phyloP scores from a whole-genome alignment of 2,797 vertebrate genomes.

The Dendrocincla tyrannina region DNA sequence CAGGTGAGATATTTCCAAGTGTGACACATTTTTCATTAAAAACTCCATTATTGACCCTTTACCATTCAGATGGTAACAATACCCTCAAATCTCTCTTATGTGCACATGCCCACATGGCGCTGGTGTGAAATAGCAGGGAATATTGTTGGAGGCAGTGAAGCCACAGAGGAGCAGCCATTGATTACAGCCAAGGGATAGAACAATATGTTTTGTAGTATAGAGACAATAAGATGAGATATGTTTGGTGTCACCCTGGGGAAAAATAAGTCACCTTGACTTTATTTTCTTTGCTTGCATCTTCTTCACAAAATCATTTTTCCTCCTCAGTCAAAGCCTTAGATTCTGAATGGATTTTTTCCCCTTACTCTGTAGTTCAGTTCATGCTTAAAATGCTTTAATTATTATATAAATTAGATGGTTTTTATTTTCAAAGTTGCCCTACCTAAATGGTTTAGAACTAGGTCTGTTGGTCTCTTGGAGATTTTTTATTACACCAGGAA shows the following conservation, averaged over 20 bases:
- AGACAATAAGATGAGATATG: background rate
- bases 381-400: background rate
- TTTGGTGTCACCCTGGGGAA: background rate
- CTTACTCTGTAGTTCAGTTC: background rate
- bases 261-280: background rate
- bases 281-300: background rate
- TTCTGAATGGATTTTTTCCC: background rate
- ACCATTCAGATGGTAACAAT: rapidly evolving
- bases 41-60: background rate
- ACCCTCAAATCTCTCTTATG: background rate
- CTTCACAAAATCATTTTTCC: background rate
- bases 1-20: background rate
- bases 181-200: background rate
- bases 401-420: too few relatives aligned
- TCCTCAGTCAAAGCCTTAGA: background rate
- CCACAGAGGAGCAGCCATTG: background rate
- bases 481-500: background rate
- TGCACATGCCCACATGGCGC: rapidly evolving
- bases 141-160: background rate
- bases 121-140: background rate
- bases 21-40: background rate
- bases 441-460: background rate
- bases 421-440: background rate
- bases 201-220: background rate
- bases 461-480: background rate